Evolutionary conservation across 2,113 vertebrate species (phyloP).

Genomic region (Lethenteron reissneri): DNA sequence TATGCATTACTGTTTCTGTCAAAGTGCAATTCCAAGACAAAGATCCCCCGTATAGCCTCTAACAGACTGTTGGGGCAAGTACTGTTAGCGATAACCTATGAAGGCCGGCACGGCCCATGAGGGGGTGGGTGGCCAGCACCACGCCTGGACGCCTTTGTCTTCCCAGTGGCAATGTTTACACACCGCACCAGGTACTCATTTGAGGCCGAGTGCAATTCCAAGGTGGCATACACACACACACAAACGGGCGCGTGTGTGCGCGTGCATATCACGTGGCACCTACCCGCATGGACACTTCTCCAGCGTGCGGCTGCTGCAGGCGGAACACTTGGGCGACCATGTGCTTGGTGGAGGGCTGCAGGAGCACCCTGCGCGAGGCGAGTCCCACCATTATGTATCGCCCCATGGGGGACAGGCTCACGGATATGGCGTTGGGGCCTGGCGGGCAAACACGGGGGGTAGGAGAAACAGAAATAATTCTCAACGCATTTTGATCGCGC

Average conservation of each 20-base stretch:
- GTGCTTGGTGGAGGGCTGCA: constrained; percentile 92
- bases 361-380: constrained; percentile 74
- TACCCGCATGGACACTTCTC: constrained; percentile 91
- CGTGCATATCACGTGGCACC: constrained; percentile 16
- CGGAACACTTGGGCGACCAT: constrained; percentile 99
- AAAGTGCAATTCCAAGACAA: too few relatives aligned
- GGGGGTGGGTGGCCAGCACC: too few relatives aligned
- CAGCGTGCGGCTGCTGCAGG: constrained; percentile 82
- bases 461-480: neutral
- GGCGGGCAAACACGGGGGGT: too few relatives aligned
- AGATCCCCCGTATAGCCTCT: too few relatives aligned
- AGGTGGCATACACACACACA: neutral
- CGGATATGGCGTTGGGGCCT: constrained; percentile 96
- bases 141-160: too few relatives aligned
- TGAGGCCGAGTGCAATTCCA: neutral
- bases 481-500: too few relatives aligned
- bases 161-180: too few relatives aligned
- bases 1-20: too few relatives aligned
- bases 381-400: constrained; percentile 92
- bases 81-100: too few relatives aligned
- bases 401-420: constrained; percentile 89
- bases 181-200: neutral
- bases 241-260: neutral
- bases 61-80: too few relatives aligned
- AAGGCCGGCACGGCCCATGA: too few relatives aligned